A percentile compares a stretch with the other conserved stretches of the same genome.
Conservation (phyloP, 1,140 invertebrate genomes). For the Hormaphis cornu region DNA sequence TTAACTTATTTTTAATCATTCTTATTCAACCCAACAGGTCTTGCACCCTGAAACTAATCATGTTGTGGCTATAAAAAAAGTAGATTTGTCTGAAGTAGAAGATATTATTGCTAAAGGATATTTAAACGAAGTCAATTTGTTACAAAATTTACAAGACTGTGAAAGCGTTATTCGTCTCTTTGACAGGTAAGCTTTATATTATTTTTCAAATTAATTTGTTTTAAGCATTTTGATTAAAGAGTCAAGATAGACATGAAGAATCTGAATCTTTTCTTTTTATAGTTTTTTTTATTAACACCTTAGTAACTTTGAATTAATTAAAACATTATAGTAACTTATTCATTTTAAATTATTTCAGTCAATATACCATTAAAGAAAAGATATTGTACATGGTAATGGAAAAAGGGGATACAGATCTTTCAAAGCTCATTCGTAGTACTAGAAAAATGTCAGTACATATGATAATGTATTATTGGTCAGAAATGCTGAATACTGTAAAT, state of each 20-base stretch:
- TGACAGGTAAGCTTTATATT: constrained; percentile 67
- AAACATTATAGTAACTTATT: too few relatives aligned
- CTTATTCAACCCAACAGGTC: constrained; percentile 34
- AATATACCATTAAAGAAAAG: constrained; percentile 43
- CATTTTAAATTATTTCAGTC: constrained; percentile 34
- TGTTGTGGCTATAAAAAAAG: constrained; percentile 42
- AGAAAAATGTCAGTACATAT: constrained; percentile 53
- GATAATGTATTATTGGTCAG: constrained; percentile 82
- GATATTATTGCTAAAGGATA: constrained; percentile 64
- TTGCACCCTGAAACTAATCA: constrained; percentile 35
- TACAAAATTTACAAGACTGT: constrained; percentile 74
- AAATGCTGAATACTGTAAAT: constrained; percentile 85
- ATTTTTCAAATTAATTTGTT: background rate
- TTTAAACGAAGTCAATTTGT: constrained; percentile 79
- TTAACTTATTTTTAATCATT: background rate
- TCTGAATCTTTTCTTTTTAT: too few relatives aligned
- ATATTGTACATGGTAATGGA: constrained; percentile 82
- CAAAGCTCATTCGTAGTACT: constrained; percentile 58
- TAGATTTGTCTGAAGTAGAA: constrained; percentile 60
- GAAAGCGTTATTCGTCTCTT: constrained; percentile 73
- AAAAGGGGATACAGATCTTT: constrained; percentile 82
- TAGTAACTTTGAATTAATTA: too few relatives aligned
- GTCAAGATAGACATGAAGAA: too few relatives aligned
- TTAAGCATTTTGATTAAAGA: constrained; percentile 4
- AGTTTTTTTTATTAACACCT: too few relatives aligned